phyloP scores from a whole-genome alignment of 2,113 vertebrate species.

The Silurus meridionalis region DNA sequence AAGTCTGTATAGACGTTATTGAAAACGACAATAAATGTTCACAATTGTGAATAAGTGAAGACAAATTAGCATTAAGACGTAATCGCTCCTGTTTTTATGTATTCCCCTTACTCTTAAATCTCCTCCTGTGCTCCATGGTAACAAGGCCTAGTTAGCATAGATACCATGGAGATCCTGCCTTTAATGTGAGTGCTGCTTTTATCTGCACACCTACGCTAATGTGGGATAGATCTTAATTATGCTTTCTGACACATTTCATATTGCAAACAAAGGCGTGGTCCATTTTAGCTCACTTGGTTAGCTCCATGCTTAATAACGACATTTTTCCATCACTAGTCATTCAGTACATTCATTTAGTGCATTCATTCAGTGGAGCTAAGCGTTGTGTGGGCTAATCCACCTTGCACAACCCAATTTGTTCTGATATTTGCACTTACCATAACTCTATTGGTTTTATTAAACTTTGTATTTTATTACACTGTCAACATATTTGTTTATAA shows the following conservation, averaged over 20 bases:
- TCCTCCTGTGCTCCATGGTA: conserved; percentile 70
- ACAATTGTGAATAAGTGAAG: not conserved
- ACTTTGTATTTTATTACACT: not conserved
- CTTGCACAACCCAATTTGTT: no score
- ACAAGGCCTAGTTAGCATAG: conserved; percentile 63
- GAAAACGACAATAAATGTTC: not conserved
- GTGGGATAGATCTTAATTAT: conserved; percentile 40
- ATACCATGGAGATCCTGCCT: conserved; percentile 74
- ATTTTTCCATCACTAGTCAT: not conserved
- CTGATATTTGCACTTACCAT: no score
- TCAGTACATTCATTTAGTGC: not conserved
- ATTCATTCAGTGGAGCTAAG: not conserved
- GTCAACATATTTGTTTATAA: not conserved
- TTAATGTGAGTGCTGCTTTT: conserved; percentile 73
- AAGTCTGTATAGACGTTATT: not conserved
- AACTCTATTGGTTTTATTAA: not conserved
- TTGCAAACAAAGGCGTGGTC: conserved; percentile 1
- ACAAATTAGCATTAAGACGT: conserved; percentile 46
- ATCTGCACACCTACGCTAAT: conserved; percentile 65
- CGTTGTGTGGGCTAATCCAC: not conserved
- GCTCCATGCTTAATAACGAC: not conserved
- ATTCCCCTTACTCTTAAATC: conserved; percentile 49
- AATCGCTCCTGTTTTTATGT: conserved; percentile 40
- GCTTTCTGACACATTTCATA: conserved; percentile 14
- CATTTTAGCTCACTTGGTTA: not conserved